Base-by-base conservation (phyloP, 2,113 vertebrate species). In the Mola mola region DNA sequence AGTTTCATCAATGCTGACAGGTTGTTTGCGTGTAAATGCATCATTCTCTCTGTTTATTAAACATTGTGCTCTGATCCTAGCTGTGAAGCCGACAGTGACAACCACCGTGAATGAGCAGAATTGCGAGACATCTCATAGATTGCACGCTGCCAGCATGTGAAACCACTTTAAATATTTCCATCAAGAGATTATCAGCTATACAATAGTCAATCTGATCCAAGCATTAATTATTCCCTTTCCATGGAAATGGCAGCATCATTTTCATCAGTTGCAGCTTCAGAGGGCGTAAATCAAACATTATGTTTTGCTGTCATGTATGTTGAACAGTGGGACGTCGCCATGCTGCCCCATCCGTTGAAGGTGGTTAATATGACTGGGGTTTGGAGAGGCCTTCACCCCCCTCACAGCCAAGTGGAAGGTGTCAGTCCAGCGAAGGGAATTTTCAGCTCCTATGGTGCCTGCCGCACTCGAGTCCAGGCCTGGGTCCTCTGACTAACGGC, bases 11-110 rank as follows among this genome's bases (percentile, higher is more conserved):
- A n/a, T n/a, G n/a, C n/a, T n/a, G n/a, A n/a, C n/a, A n/a, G n/a
- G n/a, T n/a, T n/a, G n/a, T n/a, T n/a, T n/a, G n/a, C n/a, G n/a
- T n/a, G n/a, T n/a, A n/a, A 66, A 62, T 10, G 7, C 34, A n/a
- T 61, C 52, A 22, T 8, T 19, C 41, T n/a, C 52, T 38, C 52
- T 4, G 37, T 31, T 58, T 34, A 40, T 42, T 8, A 21, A 58
- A 21, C 40, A 59, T 19, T 68, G 61, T 51, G 76, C 31, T 58
- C 17, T 42, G 29, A n/a, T 58, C n/a, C 1, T 11, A 66, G 46
- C 63, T 64, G 69, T 65, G 79, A 82, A 72, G 50, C 42, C 3
- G 49, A 49, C 4, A 55, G 34, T 31, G 58, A 72, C 69, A 80
- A 56, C n/a, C 34, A 11, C 40, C 15, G 28, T 12, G 42, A 69